Evolutionary conservation across 2,888 invertebrate genomes (phyloP), one percentile per base, ranked within the genome.

Genomic region (Electrophaes corylata): DNA sequence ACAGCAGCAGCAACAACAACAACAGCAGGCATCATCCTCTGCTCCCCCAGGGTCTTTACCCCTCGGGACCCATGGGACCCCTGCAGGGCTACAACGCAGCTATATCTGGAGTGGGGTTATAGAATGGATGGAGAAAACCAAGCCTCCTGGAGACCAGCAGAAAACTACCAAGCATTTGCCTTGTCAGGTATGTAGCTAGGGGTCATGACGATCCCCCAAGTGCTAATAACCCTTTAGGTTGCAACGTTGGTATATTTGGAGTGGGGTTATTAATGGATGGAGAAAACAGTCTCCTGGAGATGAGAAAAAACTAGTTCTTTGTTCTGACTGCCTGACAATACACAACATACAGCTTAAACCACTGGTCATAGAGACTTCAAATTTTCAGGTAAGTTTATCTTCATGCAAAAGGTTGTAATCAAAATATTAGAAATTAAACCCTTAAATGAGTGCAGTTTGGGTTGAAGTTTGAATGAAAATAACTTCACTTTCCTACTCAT

Each of bases 121-220:
- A 31, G 98, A 98, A 85, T 98, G 98, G 97, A 96, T 97, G 78
- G 98, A 98, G 81, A 98, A 98, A 83, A 94, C 95, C 3, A 97
- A 97, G 81, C 93, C 92, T 66, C 93, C 95, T 0, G 93, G 94
- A 0, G 96, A 97, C 76, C 94, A 95, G 70, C 95, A 95, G 75
- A 97, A 97, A 84, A 97, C 88, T 94, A 96, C 79, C 95, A 98
- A 62, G 93, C 94, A 66, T 92, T 93, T 69, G 88, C 94, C 83
- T 56, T 93, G 76, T 65, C 91, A 88, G 88, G 90, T 91, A 41
- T 11, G 16, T 10, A 18, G 12, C 8, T 37, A 37, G 16, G 12
- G 39, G 18, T 39, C 12, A 37, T 10, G 8, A 10, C 6, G n/a
- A n/a, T n/a, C n/a, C n/a, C n/a, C n/a, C n/a, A n/a, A n/a, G n/a